Evolutionary conservation across 2,113 vertebrate genomes (phyloP).

Genomic region (Malurus melanocephalus): DNA sequence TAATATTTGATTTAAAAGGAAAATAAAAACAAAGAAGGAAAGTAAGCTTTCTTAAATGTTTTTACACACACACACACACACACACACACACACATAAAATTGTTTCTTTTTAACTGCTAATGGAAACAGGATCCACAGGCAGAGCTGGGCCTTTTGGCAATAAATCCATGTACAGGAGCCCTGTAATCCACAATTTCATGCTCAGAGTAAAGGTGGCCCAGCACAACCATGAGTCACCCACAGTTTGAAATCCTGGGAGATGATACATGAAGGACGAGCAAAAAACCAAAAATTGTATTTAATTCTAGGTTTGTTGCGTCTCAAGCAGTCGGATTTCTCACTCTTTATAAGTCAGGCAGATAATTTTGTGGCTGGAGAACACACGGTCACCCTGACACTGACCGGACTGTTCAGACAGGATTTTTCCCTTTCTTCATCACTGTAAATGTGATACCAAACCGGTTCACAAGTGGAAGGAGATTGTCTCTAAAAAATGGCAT

Average conservation of each 20-base stretch:
- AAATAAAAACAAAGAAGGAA: slow-evolving; percentile 35
- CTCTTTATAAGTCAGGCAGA: not conserved
- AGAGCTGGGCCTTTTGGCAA: not conserved
- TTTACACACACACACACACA: not conserved
- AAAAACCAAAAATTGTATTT: not conserved
- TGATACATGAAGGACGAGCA: not conserved
- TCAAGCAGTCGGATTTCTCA: not conserved
- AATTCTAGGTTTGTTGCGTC: not conserved
- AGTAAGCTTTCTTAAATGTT: not conserved
- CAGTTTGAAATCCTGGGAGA: slow-evolving; percentile 1
- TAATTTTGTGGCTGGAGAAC: not conserved
- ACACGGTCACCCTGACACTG: not conserved
- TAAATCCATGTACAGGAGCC: not conserved
- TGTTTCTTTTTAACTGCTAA: not conserved
- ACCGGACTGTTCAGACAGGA: not conserved
- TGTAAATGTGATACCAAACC: fast-evolving
- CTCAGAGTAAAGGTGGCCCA: not conserved
- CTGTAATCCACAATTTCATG: not conserved
- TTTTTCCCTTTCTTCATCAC: not conserved
- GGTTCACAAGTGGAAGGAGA: not conserved
- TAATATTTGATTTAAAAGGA: slow-evolving; percentile 8
- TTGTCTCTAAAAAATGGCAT: not conserved
- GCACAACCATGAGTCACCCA: not conserved
- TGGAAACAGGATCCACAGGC: not conserved
- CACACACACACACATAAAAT: not conserved